A percentile compares a stretch with the other conserved stretches of the same genome.
These are phyloP conservation scores for Lateolabrax maculatus DNA, from an alignment of 2,797 vertebrate genomes.

Conservation along the genomic window DNA sequence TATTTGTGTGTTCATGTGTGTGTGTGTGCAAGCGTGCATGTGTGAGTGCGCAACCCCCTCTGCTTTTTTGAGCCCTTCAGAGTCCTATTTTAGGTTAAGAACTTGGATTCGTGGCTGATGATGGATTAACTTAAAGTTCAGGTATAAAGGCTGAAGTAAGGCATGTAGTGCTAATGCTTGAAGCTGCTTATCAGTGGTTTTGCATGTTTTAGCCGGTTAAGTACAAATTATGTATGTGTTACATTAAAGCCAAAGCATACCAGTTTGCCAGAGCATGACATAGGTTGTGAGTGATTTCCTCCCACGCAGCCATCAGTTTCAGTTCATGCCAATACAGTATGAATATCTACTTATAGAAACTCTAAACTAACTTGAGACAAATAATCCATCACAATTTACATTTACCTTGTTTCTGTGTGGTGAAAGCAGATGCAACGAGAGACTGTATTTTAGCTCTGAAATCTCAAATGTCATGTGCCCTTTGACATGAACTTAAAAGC, in stretches of 20 bases:
- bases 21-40: neutral
- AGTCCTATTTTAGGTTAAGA: slow-evolving; percentile 32
- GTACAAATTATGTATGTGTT: slow-evolving; percentile 32
- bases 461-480: neutral
- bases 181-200: slow-evolving; percentile 51
- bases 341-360: slow-evolving; percentile 1
- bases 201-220: slow-evolving; percentile 43
- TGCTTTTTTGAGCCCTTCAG: slow-evolving; percentile 14
- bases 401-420: neutral
- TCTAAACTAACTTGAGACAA: slow-evolving; percentile 1
- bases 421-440: neutral
- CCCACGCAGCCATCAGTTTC: slow-evolving; percentile 8
- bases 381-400: slow-evolving; percentile 7
- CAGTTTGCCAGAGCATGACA: slow-evolving; percentile 22
- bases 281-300: slow-evolving; percentile 26
- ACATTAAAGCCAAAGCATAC: slow-evolving; percentile 32
- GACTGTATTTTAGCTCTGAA: neutral
- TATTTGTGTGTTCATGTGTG: neutral
- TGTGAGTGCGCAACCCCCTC: neutral
- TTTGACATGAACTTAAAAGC: neutral
- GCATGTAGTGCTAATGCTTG: slow-evolving; percentile 19
- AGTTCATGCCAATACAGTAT: neutral
- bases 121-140: slow-evolving; percentile 45
- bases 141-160: slow-evolving; percentile 23
- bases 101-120: slow-evolving; percentile 40